Base-by-base conservation (phyloP, 2,888 invertebrate species). In the Xylocampa areola region DNA sequence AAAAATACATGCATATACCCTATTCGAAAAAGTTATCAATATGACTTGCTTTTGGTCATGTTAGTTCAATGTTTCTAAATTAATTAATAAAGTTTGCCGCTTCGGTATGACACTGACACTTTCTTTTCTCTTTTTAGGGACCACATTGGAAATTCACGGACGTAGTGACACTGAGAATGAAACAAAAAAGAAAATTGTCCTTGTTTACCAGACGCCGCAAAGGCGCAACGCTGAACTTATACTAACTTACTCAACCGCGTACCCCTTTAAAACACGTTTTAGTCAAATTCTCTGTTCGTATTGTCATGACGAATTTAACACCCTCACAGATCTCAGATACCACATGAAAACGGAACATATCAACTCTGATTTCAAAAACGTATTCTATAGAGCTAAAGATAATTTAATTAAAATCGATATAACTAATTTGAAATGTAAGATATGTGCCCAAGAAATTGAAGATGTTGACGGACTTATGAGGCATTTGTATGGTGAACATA, bases 91-190 rank as follows among this genome's bases (percentile, higher is more conserved):
- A 58, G 33, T 36, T 30, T 36, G n/a, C 27, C 68, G 68, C 72
- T 73, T 74, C 79, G 83, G 80, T 80, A 79, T 82, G 73, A 83
- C 80, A 91, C 85, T 92, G 90, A 92, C 91, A 84, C 81, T 82
- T 87, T 89, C 85, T 91, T 91, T 89, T 91, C 89, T 91, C 86
- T 91, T 93, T 93, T 90, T 93, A 93, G 93, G 93, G 81, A 79
- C 85, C 84, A 87, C 85, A 83, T 88, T 90, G 91, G 90, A 89
- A 88, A 87, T 90, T 78, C 86, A 85, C 74, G 86, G 90, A 75
- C 87, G 86, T 89, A 88, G 74, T 83, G 84, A 88, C 73, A 84
- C 73, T 82, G 87, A 86, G 72, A 84, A 70, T 80, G 87, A 87
- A 73, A 76, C 79, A 77, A 89, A 87, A 89, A 88, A 88, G 89